A percentile compares a stretch with the other conserved stretches of the same genome.
Evolutionary conservation across 2,797 vertebrate species (phyloP).

Genomic region (Arrhamphus sclerolepis): DNA sequence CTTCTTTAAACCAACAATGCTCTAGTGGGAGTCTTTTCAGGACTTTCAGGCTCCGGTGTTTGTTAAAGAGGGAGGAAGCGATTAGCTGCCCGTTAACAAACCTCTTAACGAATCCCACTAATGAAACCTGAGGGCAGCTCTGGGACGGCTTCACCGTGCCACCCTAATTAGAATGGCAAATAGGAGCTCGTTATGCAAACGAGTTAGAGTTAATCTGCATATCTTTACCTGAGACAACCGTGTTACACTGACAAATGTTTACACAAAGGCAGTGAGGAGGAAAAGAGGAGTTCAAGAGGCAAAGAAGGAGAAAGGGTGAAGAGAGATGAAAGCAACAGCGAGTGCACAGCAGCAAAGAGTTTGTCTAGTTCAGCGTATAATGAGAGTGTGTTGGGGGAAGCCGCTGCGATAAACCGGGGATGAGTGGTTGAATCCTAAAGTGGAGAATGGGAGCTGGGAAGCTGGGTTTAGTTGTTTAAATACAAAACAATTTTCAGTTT

Average conservation of each 20-base stretch:
- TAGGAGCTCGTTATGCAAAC: conserved; percentile 81
- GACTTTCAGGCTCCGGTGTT: conserved; percentile 62
- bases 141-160: conserved; percentile 69
- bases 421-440: too few species aligned
- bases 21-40: conserved; percentile 51
- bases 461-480: too few species aligned
- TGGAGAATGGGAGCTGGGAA: too few species aligned
- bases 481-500: too few species aligned
- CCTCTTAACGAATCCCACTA: conserved; percentile 73
- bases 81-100: conserved; percentile 79
- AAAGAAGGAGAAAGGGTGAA: conserved; percentile 14
- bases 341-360: conserved; percentile 10
- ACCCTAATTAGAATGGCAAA: conserved; percentile 81
- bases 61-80: conserved; percentile 71
- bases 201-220: conserved; percentile 74
- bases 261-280: conserved; percentile 55
- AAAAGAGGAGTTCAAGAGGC: conserved; percentile 28
- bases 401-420: not conserved
- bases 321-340: conserved; percentile 1
- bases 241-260: conserved; percentile 68
- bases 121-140: conserved; percentile 79
- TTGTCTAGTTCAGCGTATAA: not conserved
- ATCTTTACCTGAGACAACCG: conserved; percentile 75
- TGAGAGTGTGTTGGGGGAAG: conserved; percentile 1
- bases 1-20: conserved; percentile 42